These are phyloP conservation scores for Lampris megalopsis DNA, from an alignment of 2,113 vertebrate species.

Conservation along the genomic window DNA sequence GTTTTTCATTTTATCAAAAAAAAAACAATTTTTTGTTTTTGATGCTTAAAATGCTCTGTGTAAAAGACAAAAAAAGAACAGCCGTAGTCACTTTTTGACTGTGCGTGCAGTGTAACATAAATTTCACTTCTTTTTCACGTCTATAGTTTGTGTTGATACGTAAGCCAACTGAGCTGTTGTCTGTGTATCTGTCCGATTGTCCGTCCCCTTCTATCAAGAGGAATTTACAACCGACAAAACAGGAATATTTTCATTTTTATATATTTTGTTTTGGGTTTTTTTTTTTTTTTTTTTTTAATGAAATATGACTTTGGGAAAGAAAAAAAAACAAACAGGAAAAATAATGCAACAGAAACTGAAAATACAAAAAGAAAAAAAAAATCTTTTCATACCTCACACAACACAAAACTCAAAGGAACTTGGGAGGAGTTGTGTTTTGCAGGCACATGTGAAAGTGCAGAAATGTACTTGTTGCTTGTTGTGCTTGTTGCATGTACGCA, in stretches of 20 bases:
- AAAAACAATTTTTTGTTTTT: constrained; percentile 68
- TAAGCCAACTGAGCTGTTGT: constrained; percentile 80
- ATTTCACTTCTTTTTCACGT: constrained; percentile 82
- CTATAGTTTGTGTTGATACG: constrained; percentile 76
- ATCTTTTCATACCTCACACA: constrained; percentile 86
- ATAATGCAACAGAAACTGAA: constrained; percentile 78
- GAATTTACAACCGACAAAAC: constrained; percentile 80
- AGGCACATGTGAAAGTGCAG: constrained; percentile 76
- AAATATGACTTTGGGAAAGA: constrained; percentile 75
- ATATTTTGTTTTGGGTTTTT: constrained; percentile 40
- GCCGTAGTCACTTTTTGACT: constrained; percentile 85
- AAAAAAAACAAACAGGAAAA: constrained; percentile 63
- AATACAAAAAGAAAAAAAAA: constrained; percentile 56
- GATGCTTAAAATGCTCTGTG: constrained; percentile 81
- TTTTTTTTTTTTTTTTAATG: constrained; percentile 63
- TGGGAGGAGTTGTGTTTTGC: constrained; percentile 74
- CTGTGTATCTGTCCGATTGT: constrained; percentile 77
- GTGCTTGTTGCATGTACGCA: constrained; percentile 71
- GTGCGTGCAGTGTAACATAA: constrained; percentile 85
- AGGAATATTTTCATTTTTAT: constrained; percentile 74
- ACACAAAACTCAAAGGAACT: constrained; percentile 81
- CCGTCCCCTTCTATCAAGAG: constrained; percentile 82
- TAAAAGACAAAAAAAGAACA: constrained; percentile 74
- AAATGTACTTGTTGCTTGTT: constrained; percentile 66
- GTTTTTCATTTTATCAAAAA: constrained; percentile 50